phyloP scores from a whole-genome alignment of 2,888 invertebrate species.

The Dastarcus helophoroides region DNA sequence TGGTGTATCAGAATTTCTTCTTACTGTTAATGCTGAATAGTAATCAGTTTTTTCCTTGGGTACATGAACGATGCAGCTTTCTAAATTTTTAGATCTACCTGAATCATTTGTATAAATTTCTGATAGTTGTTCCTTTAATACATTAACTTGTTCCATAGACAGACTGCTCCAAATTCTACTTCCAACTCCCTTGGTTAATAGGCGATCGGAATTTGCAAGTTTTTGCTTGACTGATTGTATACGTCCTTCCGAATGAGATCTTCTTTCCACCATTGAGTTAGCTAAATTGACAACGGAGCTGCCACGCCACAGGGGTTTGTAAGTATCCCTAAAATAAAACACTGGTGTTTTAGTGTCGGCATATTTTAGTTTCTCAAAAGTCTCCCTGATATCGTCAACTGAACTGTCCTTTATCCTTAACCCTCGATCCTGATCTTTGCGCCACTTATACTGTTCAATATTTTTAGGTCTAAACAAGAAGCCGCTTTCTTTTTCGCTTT shows the following conservation, averaged over 20 bases:
- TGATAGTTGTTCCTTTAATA: slow-evolving; percentile 65
- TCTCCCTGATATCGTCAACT: slow-evolving; percentile 72
- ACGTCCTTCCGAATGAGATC: slow-evolving; percentile 38
- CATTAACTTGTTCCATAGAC: slow-evolving; percentile 71
- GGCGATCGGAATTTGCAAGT: slow-evolving; percentile 26
- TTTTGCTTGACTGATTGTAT: slow-evolving; percentile 25
- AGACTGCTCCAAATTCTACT: slow-evolving; percentile 73
- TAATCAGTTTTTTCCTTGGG: slow-evolving; percentile 25
- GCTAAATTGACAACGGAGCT: slow-evolving; percentile 73
- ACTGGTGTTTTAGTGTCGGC: slow-evolving; percentile 38
- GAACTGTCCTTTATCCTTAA: slow-evolving; percentile 75
- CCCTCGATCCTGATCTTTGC: slow-evolving; percentile 60
- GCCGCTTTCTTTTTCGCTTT: slow-evolving; percentile 71
- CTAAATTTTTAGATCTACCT: slow-evolving; percentile 26
- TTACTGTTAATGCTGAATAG: slow-evolving; percentile 30
- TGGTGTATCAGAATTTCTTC: slow-evolving; percentile 36
- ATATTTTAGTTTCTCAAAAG: slow-evolving; percentile 54
- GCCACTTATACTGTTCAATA: slow-evolving; percentile 65
- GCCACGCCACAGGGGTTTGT: slow-evolving; percentile 75
- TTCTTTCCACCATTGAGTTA: slow-evolving; percentile 53
- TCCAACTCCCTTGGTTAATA: slow-evolving; percentile 50
- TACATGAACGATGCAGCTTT: slow-evolving; percentile 53
- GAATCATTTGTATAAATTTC: slow-evolving; percentile 60
- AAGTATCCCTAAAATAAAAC: slow-evolving; percentile 49
- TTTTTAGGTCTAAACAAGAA: slow-evolving; percentile 71